Percentiles rank a stretch among this genome's conserved stretches.
Conservation (phyloP, 2,113 vertebrate species). For the Leucopsar rothschildi region DNA sequence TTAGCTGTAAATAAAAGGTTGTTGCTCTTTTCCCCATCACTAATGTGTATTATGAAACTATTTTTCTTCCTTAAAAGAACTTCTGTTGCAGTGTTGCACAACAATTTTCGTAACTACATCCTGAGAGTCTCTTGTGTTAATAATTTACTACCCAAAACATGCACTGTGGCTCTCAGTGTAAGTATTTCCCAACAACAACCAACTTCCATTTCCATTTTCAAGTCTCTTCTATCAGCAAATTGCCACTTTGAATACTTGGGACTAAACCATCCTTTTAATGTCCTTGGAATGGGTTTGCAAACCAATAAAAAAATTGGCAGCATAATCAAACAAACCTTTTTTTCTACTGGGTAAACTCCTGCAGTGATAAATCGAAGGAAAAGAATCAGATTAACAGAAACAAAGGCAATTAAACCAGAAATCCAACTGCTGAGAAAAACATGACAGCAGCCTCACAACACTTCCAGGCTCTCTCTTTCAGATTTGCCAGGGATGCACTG, state of each 20-base stretch:
- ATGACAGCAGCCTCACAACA: not conserved
- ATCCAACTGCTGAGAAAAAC: not conserved
- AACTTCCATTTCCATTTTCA: conserved; percentile 41
- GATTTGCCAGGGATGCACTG: not conserved
- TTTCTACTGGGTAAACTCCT: not conserved
- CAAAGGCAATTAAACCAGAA: not conserved
- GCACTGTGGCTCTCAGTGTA: not conserved
- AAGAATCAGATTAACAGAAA: not conserved
- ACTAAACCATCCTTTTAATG: not conserved
- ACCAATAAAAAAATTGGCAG: not conserved
- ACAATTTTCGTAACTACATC: conserved; percentile 44
- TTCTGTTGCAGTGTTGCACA: conserved; percentile 33
- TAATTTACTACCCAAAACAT: conserved; percentile 48
- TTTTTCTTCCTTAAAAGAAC: conserved; percentile 37
- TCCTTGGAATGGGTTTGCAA: not conserved
- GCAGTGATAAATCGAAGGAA: not conserved
- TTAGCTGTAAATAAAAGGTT: not conserved
- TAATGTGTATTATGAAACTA: not conserved
- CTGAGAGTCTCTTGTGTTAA: conserved; percentile 60
- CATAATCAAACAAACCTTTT: not conserved
- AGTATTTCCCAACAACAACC: conserved; percentile 48
- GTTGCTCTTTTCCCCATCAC: not conserved
- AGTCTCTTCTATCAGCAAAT: conserved; percentile 35
- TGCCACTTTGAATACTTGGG: conserved; percentile 32
- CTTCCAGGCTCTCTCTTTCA: not conserved